Percentiles rank a stretch among this genome's conserved stretches.
Evolutionary conservation across 2,888 invertebrate genomes (phyloP).

Genomic region (Eugnorisma glareosa): DNA sequence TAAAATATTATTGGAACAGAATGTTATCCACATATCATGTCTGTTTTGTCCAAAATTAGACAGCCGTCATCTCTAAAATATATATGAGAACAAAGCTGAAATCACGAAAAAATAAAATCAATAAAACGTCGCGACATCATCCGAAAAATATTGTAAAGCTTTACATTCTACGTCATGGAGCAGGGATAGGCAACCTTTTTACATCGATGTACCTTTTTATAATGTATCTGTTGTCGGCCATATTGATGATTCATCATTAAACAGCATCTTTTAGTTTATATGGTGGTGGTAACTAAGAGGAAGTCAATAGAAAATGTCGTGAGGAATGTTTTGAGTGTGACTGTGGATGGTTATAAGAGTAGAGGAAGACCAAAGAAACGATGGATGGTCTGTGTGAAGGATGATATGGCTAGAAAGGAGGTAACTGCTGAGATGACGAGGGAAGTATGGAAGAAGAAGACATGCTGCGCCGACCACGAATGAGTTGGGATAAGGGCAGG

Average conservation of each 20-base stretch:
- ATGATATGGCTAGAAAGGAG: no score
- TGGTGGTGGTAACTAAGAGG: no score
- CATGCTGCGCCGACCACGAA: no score
- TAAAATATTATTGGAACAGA: not conserved
- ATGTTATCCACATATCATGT: not conserved
- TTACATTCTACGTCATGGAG: slow-evolving; percentile 9
- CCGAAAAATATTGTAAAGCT: slow-evolving; percentile 11
- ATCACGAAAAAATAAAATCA: slow-evolving; percentile 36
- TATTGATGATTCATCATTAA: not conserved
- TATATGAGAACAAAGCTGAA: slow-evolving; percentile 9
- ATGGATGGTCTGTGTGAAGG: no score
- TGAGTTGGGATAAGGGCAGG: no score
- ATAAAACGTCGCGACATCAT: slow-evolving; percentile 19
- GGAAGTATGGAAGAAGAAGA: no score
- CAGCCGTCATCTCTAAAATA: not conserved
- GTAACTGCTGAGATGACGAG: no score
- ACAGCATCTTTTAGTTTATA: no score
- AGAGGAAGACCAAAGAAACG: no score
- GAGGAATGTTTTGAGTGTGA: no score
- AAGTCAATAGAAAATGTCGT: no score
- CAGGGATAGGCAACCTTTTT: slow-evolving; percentile 16
- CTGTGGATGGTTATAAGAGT: no score
- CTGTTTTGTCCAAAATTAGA: not conserved
- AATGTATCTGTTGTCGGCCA: not conserved
- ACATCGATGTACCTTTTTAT: not conserved